phyloP scores from a whole-genome alignment of 1,140 invertebrate genomes.

The Lepidostoma basale region DNA sequence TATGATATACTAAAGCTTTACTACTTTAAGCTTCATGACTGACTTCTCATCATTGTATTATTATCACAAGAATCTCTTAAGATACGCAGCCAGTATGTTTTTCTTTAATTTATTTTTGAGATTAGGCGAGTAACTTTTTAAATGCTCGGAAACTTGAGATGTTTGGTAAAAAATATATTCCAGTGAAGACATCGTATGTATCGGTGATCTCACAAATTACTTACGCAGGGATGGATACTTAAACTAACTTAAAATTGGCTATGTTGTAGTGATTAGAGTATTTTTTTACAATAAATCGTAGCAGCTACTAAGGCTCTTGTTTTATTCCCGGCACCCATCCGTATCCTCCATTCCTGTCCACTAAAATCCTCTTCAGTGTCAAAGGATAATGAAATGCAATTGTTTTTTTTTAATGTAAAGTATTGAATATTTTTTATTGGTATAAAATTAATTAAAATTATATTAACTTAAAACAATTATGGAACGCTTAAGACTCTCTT shows the following conservation, averaged over 20 bases:
- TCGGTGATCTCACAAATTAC: constrained; percentile 49
- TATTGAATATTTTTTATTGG: constrained; percentile 26
- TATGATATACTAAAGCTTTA: constrained; percentile 42
- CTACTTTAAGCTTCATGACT: constrained; percentile 45
- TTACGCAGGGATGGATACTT: constrained; percentile 65
- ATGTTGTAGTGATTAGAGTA: constrained; percentile 65
- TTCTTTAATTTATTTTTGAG: constrained; percentile 31
- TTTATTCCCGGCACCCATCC: constrained; percentile 7
- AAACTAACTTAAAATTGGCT: constrained; percentile 64
- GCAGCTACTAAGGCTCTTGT: constrained; percentile 51
- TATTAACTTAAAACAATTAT: constrained; percentile 53
- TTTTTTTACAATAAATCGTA: constrained; percentile 66
- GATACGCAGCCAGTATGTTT: constrained; percentile 30
- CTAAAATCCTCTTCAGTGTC: neutral
- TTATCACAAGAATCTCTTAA: constrained; percentile 29
- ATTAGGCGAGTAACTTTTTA: constrained; percentile 24
- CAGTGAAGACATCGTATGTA: constrained; percentile 40
- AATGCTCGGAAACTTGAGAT: constrained; percentile 29
- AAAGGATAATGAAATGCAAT: neutral
- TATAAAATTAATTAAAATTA: neutral
- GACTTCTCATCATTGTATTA: constrained; percentile 42
- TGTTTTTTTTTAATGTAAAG: neutral
- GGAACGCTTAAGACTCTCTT: constrained; percentile 72
- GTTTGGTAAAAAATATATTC: constrained; percentile 32
- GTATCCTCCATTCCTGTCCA: neutral